Base-by-base conservation (phyloP, 2,113 vertebrate species). In the Stomatorhinus ivindoensis region DNA sequence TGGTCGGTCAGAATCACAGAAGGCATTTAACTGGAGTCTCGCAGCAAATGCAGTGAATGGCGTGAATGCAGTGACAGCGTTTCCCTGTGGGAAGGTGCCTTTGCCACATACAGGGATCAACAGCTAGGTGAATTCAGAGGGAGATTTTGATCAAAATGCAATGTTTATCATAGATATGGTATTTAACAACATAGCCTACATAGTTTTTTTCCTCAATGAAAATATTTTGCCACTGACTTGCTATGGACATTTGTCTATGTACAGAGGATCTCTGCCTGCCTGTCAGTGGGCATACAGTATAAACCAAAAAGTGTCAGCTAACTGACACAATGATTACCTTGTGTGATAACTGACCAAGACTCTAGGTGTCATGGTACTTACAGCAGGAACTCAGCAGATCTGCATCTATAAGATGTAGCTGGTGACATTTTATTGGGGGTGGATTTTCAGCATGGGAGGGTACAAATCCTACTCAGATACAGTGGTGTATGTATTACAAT, bases 1-100 rank as follows among this genome's bases (percentile, higher is more conserved):
- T 94, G 91, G 91, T 93, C 39, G 1, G 88, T 88, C 92, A 90
- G 91, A 93, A 94, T 92, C 91, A 91, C 91, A 90, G 87, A 4
- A 65, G 91, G 89, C 92, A 91, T 93, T 94, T 93, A 92, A 89
- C 91, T 89, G 24, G 91, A 87, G 55, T 90, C 91, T 91, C 88
- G 92, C 93, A 92, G 91, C 93, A 91, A 94, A 48, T 69, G 27
- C 73, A 61, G 55, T 61, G 42, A 47, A 55, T 55, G 53, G 19
- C 53, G 0, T 55, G 53, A 55, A 47, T 42, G 88, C 91, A 82
- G 80, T 61, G 88, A 91, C 90, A 48, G 61, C 80, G 39, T 84
- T 87, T 93, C 83, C 91, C 92, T 90, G 90, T 88, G 39, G 89
- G 86, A n/a, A n/a, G 39, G 35, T 55, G n/a, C 50, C 10, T 84